Base-by-base conservation (phyloP, 2,113 vertebrate species). In the Caloenas nicobarica region DNA sequence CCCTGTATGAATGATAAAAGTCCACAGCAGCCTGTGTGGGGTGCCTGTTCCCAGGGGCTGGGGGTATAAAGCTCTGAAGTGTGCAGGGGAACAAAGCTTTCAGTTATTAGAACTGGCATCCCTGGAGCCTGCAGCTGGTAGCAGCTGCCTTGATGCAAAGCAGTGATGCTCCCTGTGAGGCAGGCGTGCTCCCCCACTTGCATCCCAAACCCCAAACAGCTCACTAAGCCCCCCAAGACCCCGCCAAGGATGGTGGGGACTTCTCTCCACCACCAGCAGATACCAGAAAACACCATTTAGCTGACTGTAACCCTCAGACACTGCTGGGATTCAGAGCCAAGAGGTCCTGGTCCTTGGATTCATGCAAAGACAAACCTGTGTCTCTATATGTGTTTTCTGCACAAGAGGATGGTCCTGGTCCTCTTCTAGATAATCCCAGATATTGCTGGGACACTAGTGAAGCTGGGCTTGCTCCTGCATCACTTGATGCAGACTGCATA, bases 341-440 rank as follows among this genome's bases (percentile, higher is more conserved):
- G 33, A 76, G 10, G 11, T 74, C 25, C 23, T 3, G 3, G 29
- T 38, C 24, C 17, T 42, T 1, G 0, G 25, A 56, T 38, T 38
- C n/a, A 72, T 2, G 13, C 26, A 72, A 51, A 53, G 33, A 61
- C 7, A 36, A 68, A 29, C 3, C 50, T 25, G 11, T 51, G 34
- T 17, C 66, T 80, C 74, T 1, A 0, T 13, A 23, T 0, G 0
- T 0, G 0, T 8, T 13, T 58, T n/a, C 44, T 69, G 29, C n/a
- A n/a, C n/a, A n/a, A n/a, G n/a, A n/a, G n/a, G 11, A 17, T 1
- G 1, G 33, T 25, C 25, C 28, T 28, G 31, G 22, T 33, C 9
- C 23, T 8, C 31, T 68, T 62, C 42, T 18, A 42, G 56, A 34
- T 42, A 81, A 51, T 10, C 51, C 19, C 53, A 68, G 48, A 80